phyloP scores from a whole-genome alignment of 2,797 vertebrate species.

The Pyrocephalus nanus region DNA sequence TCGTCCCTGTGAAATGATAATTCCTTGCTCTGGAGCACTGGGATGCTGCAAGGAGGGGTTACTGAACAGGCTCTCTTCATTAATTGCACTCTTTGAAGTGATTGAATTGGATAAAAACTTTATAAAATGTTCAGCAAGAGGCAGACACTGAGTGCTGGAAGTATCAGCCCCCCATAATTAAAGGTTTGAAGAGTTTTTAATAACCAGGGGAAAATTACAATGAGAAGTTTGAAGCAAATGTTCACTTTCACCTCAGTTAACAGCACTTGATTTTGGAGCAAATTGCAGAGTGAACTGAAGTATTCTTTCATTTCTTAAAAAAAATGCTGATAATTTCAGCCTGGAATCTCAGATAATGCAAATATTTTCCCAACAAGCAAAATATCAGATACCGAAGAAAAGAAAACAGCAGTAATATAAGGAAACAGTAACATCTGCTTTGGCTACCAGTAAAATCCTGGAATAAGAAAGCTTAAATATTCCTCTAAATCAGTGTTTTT shows the following conservation, averaged over 20 bases:
- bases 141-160: neutral
- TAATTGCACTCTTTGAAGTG: neutral
- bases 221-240: neutral
- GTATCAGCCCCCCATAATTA: neutral
- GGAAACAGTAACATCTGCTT: constrained; percentile 29
- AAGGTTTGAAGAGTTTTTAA: neutral
- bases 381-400: neutral
- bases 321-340: neutral
- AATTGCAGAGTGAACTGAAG: neutral
- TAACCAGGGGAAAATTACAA: neutral
- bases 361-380: constrained; percentile 15
- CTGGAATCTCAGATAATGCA: neutral
- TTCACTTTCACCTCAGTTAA: neutral
- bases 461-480: neutral
- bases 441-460: neutral
- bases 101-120: neutral
- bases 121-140: neutral
- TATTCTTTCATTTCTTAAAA: neutral
- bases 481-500: neutral
- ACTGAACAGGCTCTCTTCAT: neutral
- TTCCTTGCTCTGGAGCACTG: accelerated
- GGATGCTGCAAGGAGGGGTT: neutral
- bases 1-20: neutral
- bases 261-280: neutral
- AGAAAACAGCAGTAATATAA: neutral